Conservation (phyloP, 1,140 invertebrate species). For the Drosophila seguyi region DNA sequence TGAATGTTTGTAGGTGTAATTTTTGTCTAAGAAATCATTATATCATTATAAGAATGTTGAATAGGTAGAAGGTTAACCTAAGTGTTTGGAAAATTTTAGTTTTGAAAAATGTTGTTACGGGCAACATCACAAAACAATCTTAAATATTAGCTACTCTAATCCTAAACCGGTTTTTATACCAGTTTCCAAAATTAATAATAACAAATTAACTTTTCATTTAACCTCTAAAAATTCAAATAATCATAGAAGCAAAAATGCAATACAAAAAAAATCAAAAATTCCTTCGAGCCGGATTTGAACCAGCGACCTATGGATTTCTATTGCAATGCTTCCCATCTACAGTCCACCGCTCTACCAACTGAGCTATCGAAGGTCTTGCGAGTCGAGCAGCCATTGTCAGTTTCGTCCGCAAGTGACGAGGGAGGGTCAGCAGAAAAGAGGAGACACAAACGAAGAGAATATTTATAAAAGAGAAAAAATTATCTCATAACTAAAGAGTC, state of each 20-base stretch:
- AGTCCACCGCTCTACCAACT: constrained; percentile 96
- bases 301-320: constrained; percentile 89
- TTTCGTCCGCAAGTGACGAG: constrained; percentile 11
- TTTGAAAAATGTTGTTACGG: too few relatives aligned
- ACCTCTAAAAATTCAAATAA: too few relatives aligned
- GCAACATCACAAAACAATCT: too few relatives aligned
- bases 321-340: constrained; percentile 86
- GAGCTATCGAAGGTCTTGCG: constrained; percentile 91
- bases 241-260: too few relatives aligned
- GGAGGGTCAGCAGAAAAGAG: not conserved
- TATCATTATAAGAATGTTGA: not conserved
- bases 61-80: not conserved
- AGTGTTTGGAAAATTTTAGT: not conserved
- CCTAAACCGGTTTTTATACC: too few relatives aligned
- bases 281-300: constrained; percentile 91
- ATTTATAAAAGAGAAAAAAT: too few relatives aligned
- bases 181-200: too few relatives aligned
- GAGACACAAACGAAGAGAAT: not conserved
- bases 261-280: constrained; percentile 45
- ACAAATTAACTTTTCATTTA: too few relatives aligned
- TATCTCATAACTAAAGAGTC: too few relatives aligned
- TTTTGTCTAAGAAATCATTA: not conserved
- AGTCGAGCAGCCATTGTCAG: not conserved
- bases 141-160: too few relatives aligned
- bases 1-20: too few relatives aligned